A percentile compares a stretch with the other conserved stretches of the same genome.
phyloP scores from a whole-genome alignment of 2,113 vertebrate genomes.

The Catharus fuscescens region DNA sequence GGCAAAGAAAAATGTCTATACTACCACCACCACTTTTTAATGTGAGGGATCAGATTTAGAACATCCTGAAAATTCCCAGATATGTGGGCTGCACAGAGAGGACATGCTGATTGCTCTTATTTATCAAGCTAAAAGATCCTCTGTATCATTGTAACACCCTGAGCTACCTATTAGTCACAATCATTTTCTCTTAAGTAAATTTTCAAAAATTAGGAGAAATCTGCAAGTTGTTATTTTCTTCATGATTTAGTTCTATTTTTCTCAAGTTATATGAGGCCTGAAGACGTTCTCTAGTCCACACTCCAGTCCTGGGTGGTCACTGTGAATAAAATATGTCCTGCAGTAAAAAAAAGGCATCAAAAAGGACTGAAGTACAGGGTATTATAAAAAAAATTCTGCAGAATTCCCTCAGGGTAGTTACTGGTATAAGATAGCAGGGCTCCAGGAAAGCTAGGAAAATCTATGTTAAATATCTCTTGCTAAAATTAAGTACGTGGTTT shows the following conservation, averaged over 20 bases:
- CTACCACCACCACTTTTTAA: neutral
- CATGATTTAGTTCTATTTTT: neutral
- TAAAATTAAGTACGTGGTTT: neutral
- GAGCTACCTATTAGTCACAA: neutral
- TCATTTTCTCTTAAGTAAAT: neutral
- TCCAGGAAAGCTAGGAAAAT: neutral
- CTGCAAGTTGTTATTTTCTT: neutral
- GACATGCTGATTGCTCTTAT: neutral
- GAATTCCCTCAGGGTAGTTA: neutral
- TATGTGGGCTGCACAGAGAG: neutral
- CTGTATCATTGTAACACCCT: neutral
- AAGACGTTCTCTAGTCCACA: neutral
- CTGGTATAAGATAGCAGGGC: neutral
- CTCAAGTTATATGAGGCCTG: neutral
- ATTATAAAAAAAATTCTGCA: neutral
- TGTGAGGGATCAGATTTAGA: neutral
- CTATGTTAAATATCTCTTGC: neutral
- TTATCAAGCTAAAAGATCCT: neutral
- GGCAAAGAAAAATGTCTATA: neutral
- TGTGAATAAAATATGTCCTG: neutral
- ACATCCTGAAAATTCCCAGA: neutral
- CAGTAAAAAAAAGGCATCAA: neutral
- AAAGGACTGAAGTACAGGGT: fast-evolving
- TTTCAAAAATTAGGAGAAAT: neutral
- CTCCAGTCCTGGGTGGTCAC: neutral